These are phyloP conservation scores for Polypterus bichir DNA, from an alignment of 2,113 vertebrate species.

Conservation along the genomic window DNA sequence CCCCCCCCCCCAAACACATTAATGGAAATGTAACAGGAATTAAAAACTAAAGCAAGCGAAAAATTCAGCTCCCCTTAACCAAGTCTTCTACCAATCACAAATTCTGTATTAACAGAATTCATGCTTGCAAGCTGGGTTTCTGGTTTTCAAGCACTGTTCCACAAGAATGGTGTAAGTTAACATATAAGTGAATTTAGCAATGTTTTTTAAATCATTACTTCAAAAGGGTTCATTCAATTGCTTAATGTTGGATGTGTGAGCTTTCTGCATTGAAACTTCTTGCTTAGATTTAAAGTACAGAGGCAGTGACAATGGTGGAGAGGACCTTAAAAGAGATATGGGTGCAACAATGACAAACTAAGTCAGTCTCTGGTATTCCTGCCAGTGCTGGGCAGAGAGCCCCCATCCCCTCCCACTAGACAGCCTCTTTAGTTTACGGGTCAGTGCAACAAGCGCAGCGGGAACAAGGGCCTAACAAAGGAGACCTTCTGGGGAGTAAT, in stretches of 20 bases:
- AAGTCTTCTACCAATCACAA: no score
- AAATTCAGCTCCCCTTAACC: no score
- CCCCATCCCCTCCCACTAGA: no score
- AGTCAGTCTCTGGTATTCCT: neutral
- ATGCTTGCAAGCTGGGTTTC: no score
- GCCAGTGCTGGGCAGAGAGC: neutral
- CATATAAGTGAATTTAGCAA: no score
- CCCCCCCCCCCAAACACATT: neutral
- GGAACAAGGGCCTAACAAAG: constrained; percentile 38
- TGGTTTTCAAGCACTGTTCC: no score
- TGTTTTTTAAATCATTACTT: no score
- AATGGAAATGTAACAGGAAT: neutral
- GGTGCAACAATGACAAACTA: neutral
- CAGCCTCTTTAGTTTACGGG: neutral
- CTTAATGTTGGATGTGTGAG: no score
- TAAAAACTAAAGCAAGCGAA: neutral
- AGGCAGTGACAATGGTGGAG: neutral
- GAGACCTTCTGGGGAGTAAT: constrained; percentile 38
- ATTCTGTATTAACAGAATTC: no score
- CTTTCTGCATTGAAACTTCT: neutral
- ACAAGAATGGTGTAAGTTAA: no score
- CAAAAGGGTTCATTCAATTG: no score
- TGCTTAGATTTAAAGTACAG: neutral
- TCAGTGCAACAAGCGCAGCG: constrained; percentile 10
- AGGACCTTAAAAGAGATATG: neutral